Base-by-base conservation (phyloP, 1,140 invertebrate species). In the Pristionchus pacificus region DNA sequence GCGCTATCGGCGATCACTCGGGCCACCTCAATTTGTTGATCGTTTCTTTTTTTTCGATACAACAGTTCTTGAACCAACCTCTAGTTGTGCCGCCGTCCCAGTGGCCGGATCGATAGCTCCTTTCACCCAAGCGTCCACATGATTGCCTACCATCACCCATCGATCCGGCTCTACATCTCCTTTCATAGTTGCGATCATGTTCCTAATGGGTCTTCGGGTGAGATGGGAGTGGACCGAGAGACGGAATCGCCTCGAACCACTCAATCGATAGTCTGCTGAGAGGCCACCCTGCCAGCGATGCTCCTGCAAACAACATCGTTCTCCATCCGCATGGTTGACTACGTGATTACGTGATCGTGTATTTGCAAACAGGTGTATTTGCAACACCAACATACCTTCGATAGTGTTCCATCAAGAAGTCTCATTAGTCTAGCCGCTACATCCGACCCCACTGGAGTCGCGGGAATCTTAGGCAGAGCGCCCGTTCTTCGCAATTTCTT, bases 111-210 rank as follows among this genome's bases (percentile, higher is more conserved):
- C 81, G 15, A 84, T 70, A 6, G 78, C 64, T 2, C 80, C 80
- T 76, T 86, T 87, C 15, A 85, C 84, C 87, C 87, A 88, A 25
- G 88, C 84, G 81, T 88, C 88, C 65, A 87, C 76, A 70, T 88
- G 88, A 71, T 87, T 87, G 6, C 88, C 88, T 19, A 89, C 72
- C 33, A 88, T 80, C 25, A 88, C 81, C 78, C 87, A 88, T 2
- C 87, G 77, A 77, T 88, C 86, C 71, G 70, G 70, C 31, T 77
- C 75, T 19, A 74, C 71, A n/a, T 29, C 25, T 2, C 76, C 76
- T 2, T 58, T 30, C 27, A 77, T 68, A 63, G 74, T 74, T 0
- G 75, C 76, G 33, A 77, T 64, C 1, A 77, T 65, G 67, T 77
- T 77, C 14, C 64, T 19, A 57, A 77, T 19, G 19, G 38, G 38